These are phyloP conservation scores for Drosophila virilis DNA, from an alignment of 1,140 invertebrate genomes.

Conservation along the genomic window DNA sequence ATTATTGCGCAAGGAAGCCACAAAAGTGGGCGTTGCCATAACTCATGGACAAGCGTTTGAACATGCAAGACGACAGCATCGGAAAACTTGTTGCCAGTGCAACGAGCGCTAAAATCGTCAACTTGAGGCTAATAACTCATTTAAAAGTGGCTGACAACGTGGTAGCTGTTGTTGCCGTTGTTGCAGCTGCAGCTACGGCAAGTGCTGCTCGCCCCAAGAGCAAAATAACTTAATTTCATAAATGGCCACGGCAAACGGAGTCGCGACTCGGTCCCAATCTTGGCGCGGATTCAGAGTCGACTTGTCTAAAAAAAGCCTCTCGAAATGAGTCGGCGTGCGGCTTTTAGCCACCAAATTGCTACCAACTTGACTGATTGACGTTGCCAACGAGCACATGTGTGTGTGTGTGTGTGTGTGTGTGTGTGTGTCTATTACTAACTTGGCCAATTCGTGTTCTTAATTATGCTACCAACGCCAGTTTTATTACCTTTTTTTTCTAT, in stretches of 20 bases:
- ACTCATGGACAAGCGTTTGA: slow-evolving; percentile 40
- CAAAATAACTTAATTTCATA: slow-evolving; percentile 84
- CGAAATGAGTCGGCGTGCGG: slow-evolving; percentile 22
- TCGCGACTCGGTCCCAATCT: slow-evolving; percentile 6
- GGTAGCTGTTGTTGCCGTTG: slow-evolving; percentile 33
- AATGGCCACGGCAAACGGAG: slow-evolving; percentile 66
- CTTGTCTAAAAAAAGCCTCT: slow-evolving; percentile 43
- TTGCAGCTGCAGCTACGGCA: slow-evolving; percentile 15
- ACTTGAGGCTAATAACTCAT: slow-evolving; percentile 78
- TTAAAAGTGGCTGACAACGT: slow-evolving; percentile 68
- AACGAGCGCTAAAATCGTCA: slow-evolving; percentile 63
- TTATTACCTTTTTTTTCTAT: slow-evolving; percentile 35
- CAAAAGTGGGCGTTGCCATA: slow-evolving; percentile 62
- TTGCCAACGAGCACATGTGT: slow-evolving; percentile 38
- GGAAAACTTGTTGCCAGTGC: slow-evolving; percentile 53
- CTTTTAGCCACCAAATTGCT: slow-evolving; percentile 69
- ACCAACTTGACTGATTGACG: slow-evolving; percentile 72
- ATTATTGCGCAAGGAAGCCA: slow-evolving; percentile 37
- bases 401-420: slow-evolving; percentile 11
- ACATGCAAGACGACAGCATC: slow-evolving; percentile 11
- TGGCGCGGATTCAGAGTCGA: slow-evolving; percentile 15
- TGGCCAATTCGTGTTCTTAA: slow-evolving; percentile 80
- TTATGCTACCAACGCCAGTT: slow-evolving; percentile 58
- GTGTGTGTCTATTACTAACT: slow-evolving; percentile 57
- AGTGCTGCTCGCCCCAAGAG: slow-evolving; percentile 67